These are phyloP conservation scores for Paramormyrops kingsleyae DNA, from an alignment of 2,113 vertebrate species.

Conservation along the genomic window DNA sequence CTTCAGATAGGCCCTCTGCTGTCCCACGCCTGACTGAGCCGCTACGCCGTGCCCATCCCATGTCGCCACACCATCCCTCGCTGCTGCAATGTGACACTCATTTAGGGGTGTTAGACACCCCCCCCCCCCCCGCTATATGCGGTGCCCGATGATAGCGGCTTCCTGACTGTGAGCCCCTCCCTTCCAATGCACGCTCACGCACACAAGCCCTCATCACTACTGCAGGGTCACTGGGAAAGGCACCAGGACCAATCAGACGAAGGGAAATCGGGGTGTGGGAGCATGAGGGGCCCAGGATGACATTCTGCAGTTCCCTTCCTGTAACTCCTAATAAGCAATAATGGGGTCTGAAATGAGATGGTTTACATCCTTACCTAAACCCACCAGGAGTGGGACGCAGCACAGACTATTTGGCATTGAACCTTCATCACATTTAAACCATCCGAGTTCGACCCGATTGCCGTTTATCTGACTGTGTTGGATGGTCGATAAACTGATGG, in stretches of 20 bases:
- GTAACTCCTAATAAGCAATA: background rate
- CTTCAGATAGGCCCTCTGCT: background rate
- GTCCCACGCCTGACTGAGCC: background rate
- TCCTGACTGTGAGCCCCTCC: background rate
- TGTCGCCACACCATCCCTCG: background rate
- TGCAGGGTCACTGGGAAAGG: background rate
- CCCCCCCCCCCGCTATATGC: background rate
- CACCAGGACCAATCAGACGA: background rate
- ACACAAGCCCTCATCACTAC: background rate
- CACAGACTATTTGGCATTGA: background rate
- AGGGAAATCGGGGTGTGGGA: background rate
- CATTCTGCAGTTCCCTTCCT: background rate
- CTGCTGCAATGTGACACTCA: background rate
- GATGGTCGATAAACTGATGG: background rate
- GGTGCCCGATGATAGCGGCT: background rate
- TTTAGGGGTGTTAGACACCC: background rate
- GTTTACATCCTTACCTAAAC: background rate
- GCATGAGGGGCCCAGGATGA: background rate
- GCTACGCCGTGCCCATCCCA: background rate
- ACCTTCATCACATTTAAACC: background rate
- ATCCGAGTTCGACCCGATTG: background rate
- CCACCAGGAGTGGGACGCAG: background rate
- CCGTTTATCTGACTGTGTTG: background rate
- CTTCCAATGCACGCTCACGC: background rate
- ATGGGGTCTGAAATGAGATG: background rate